Evolutionary conservation across 2,113 vertebrate species (phyloP), one percentile per base, ranked within the genome.

Genomic region (Mesembrinibis cayennensis): DNA sequence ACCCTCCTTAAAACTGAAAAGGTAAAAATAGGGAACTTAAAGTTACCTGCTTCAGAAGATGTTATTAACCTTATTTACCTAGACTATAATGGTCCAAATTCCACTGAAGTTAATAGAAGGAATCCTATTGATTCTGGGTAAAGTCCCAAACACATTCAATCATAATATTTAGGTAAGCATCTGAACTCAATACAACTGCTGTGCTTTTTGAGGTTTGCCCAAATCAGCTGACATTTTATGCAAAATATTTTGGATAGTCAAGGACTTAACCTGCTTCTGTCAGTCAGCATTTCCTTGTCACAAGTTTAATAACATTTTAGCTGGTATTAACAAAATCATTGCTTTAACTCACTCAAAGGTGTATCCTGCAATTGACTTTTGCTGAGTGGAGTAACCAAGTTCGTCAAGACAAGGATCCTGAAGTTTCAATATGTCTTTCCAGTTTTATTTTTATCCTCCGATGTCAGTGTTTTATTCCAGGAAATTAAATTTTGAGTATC

Each of bases 391-490:
- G 95, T 94, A 94, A 89, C 62, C 25, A 70, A 89, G 73, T 84
- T 95, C 66, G 88, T 89, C 84, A 95, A 78, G 82, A 80, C 34
- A 77, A 93, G 73, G 40, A 55, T 83, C 85, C 72, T 85, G 76
- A 94, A 92, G 40, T 63, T 93, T 92, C 89, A 94, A 73, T 29
- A 63, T 91, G 67, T 72, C 81, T 89, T 97, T 97, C 81, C 78
- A 61, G 61, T 85, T 97, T 96, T 95, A 93, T 90, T 94, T 97
- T 96, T 88, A 86, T 88, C n/a, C 38, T 81, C 49, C 32, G 7
- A 92, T 25, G 3, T 94, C 93, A 90, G 23, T 91, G 66, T 97
- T 97, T 95, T 95, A 89, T 96, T 95, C 30, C 81, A 88, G 72
- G 87, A 95, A 97, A 94, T 70, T 58, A 93, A 97, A 92, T 23